Percentiles rank a stretch among this genome's conserved stretches.
Evolutionary conservation across 1,140 invertebrate species (phyloP).

Genomic region (Fopius arisanus): DNA sequence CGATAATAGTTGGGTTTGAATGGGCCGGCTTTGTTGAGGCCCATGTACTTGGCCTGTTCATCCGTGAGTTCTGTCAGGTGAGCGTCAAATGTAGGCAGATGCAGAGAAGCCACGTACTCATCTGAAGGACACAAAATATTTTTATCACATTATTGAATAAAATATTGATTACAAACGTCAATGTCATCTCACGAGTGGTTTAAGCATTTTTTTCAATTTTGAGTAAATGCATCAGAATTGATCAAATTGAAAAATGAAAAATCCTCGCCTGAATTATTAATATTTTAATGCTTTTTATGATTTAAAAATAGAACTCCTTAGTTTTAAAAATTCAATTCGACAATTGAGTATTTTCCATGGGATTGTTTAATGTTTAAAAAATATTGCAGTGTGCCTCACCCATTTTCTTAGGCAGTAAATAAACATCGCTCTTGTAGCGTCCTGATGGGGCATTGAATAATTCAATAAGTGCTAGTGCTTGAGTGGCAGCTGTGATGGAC

Average conservation of each 20-base stretch:
- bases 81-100: constrained; percentile 96
- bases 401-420: constrained; percentile 98
- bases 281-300: constrained; percentile 10
- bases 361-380: background rate
- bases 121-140: constrained; percentile 67
- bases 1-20: constrained; percentile 99
- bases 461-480: constrained; percentile 95
- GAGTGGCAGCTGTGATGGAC: constrained; percentile 93
- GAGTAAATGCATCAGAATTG: too few relatives aligned
- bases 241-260: too few relatives aligned
- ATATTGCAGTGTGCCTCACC: constrained; percentile 65
- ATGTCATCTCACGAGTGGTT: too few relatives aligned
- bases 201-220: too few relatives aligned
- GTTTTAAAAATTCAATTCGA: constrained; percentile 20
- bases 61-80: constrained; percentile 95
- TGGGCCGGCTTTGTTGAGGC: constrained; percentile 95
- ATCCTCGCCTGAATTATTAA: too few relatives aligned
- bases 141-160: background rate
- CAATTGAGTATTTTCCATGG: too few relatives aligned
- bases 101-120: constrained; percentile 95
- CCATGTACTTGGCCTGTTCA: constrained; percentile 98
- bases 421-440: constrained; percentile 94
- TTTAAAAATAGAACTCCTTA: constrained; percentile 24
- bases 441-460: constrained; percentile 94
- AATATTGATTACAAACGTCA: too few relatives aligned